These are phyloP conservation scores for Apodemus sylvaticus DNA, from an alignment of 2,113 vertebrate genomes.

Conservation along the genomic window DNA sequence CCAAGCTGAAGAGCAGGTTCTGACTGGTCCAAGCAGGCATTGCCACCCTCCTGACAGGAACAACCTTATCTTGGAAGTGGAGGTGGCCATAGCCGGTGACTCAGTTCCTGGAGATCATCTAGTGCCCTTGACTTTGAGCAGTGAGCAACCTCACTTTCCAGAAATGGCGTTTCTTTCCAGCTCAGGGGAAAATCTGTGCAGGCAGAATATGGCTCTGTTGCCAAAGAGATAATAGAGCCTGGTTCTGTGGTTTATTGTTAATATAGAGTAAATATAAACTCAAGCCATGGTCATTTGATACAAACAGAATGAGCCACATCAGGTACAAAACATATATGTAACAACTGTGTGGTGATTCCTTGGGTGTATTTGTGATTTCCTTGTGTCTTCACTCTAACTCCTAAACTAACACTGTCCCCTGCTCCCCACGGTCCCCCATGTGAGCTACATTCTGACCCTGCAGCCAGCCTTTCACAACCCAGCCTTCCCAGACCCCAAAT, in stretches of 20 bases:
- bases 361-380: not conserved
- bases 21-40: not conserved
- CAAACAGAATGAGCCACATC: not conserved
- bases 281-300: not conserved
- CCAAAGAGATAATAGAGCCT: not conserved
- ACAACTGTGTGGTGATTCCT: not conserved
- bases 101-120: not conserved
- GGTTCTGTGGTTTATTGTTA: not conserved
- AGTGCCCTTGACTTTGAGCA: not conserved
- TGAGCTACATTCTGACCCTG: not conserved
- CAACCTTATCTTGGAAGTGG: not conserved
- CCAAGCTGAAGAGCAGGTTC: not conserved
- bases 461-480: not conserved
- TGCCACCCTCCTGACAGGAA: slow-evolving; percentile 6
- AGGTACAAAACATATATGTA: not conserved
- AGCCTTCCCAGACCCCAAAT: not conserved
- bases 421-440: not conserved
- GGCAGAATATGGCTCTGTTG: not conserved
- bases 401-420: not conserved
- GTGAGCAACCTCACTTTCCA: not conserved
- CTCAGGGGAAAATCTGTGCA: not conserved
- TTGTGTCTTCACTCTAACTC: not conserved
- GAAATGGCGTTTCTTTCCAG: not conserved
- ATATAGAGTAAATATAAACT: not conserved
- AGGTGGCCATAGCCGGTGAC: not conserved